Evolutionary conservation across 2,797 vertebrate species (phyloP), one percentile per base, ranked within the genome.

Genomic region (Peromyscus eremicus): DNA sequence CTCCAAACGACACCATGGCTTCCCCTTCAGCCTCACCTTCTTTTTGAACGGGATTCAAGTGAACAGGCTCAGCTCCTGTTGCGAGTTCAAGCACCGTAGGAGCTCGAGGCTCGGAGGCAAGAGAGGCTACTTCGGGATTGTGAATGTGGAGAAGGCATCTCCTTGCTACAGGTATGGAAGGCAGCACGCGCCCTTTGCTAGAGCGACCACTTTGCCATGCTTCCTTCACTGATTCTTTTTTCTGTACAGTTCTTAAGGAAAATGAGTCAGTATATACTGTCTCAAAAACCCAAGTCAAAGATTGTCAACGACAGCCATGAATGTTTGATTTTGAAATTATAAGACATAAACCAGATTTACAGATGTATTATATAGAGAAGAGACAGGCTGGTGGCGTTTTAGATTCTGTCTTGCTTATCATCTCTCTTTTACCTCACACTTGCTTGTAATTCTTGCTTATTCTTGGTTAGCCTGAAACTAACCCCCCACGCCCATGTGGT

Each of bases 21-120:
- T 99, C 97, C 99, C 99, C 0, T 99, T 99, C 99, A 99, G 99
- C 97, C 98, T 99, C 98, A 99, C 99, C 29, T 99, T 99, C 98
- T 99, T 98, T 97, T 98, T 99, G 96, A 99, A 99, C 0, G 99
- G 99, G 77, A 98, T 99, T 3, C 99, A 99, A 97, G 99, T 99
- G 77, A 99, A 99, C 97, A 99, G 99, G 57, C 97, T 99, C 94
- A 99, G 99, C 98, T 99, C 99, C 46, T 99, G 99, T 98, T 99
- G 99, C 9, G 99, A 99, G 98, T 99, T 99, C 97, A 99, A 99
- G 92, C 99, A 99, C 95, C 99, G 99, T 92, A 99, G 98, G 95
- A 98, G 98, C 9, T 97, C 99, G 79, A 98, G 99, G 55, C 99
- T 99, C 0, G 99, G 99, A 0, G 99, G 99, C 97, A 99, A 98